Percentiles rank a stretch among this genome's conserved stretches.
Conservation (phyloP, 2,797 vertebrate genomes). For the Tragelaphus eurycerus region DNA sequence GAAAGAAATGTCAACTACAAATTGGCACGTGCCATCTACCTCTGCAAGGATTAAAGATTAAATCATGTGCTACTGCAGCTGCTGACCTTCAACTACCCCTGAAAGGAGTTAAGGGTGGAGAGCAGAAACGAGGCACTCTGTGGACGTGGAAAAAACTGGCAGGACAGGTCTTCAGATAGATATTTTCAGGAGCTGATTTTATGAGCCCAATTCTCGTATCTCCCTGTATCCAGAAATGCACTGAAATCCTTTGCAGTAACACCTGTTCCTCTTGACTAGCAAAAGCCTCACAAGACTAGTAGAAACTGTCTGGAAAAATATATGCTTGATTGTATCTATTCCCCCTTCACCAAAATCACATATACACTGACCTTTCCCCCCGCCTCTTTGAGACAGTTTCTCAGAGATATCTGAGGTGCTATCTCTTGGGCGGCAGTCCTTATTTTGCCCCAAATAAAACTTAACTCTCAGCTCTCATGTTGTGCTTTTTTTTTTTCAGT, state of each 20-base stretch:
- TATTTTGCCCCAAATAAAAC: neutral
- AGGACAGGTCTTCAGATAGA: neutral
- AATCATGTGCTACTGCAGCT: neutral
- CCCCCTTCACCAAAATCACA: neutral
- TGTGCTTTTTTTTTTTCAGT: neutral
- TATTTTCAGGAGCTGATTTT: neutral
- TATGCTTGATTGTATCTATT: neutral
- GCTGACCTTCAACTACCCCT: neutral
- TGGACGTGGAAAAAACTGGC: neutral
- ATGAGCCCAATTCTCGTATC: neutral
- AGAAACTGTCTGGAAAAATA: neutral
- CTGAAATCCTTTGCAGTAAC: neutral
- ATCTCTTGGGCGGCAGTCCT: neutral
- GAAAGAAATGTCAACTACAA: neutral
- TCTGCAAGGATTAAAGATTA: neutral
- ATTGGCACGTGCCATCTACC: neutral
- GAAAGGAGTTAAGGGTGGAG: neutral
- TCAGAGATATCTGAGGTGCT: neutral
- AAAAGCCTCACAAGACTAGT: neutral
- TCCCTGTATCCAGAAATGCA: neutral
- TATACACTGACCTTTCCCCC: neutral
- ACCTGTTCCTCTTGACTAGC: neutral
- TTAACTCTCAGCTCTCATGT: neutral
- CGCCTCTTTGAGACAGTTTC: neutral
- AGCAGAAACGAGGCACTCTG: neutral